A percentile compares a stretch with the other conserved stretches of the same genome.
Evolutionary conservation across 2,113 vertebrate species (phyloP).

Genomic region (Trinectes maculatus): DNA sequence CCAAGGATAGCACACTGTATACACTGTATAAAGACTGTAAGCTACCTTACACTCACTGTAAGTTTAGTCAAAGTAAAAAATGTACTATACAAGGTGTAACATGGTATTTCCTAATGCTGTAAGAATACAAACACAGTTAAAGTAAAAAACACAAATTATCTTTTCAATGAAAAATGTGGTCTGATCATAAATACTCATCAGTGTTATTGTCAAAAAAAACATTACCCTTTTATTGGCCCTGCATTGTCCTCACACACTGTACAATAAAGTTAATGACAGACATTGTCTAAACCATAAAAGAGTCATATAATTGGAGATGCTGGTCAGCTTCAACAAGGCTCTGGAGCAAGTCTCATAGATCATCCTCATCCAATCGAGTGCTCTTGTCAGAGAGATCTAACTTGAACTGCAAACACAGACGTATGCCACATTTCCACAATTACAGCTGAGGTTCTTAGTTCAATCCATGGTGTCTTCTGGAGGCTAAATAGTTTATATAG

Average conservation of each 20-base stretch:
- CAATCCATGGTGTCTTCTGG: background rate
- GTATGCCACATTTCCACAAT: conserved; percentile 10
- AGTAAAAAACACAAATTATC: conserved; percentile 34
- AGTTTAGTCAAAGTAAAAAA: conserved; percentile 54
- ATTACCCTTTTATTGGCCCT: conserved; percentile 80
- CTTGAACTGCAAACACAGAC: conserved; percentile 35
- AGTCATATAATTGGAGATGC: conserved; percentile 78
- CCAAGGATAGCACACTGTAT: conserved; percentile 26
- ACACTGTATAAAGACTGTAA: conserved; percentile 26
- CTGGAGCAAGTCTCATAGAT: conserved; percentile 62
- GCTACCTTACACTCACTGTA: conserved; percentile 44
- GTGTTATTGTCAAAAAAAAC: conserved; percentile 79
- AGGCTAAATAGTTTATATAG: background rate
- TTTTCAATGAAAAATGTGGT: conserved; percentile 66
- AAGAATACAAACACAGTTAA: conserved; percentile 46
- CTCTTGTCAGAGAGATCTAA: conserved; percentile 28
- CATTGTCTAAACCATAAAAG: conserved; percentile 80
- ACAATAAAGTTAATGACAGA: conserved; percentile 82
- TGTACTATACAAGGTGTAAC: conserved; percentile 1
- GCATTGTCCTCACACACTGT: conserved; percentile 75
- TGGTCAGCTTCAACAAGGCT: conserved; percentile 70
- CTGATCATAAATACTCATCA: conserved; percentile 77
- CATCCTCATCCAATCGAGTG: conserved; percentile 44
- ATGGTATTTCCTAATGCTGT: conserved; percentile 6
- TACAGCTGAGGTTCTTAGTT: conserved; percentile 6